Conservation (phyloP, 2,797 vertebrate genomes). For the Anguilla anguilla region DNA sequence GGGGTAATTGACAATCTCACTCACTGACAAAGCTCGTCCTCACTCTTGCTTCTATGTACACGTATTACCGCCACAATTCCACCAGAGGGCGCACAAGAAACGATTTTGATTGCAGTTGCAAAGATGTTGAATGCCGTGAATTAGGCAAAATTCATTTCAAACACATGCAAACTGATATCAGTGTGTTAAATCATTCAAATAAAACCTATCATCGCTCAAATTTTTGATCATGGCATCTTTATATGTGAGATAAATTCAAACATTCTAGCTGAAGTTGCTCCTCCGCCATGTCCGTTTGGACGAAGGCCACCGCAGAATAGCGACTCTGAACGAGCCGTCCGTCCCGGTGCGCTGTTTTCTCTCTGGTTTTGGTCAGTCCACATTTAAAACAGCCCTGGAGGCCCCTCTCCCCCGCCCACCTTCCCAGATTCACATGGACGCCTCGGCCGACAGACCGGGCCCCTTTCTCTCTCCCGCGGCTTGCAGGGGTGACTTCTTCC, state of each 20-base stretch:
- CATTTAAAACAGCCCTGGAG: slow-evolving; percentile 2
- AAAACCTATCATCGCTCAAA: background rate
- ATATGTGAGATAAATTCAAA: background rate
- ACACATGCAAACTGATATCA: background rate
- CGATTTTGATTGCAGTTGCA: too few relatives aligned
- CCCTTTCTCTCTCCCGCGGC: background rate
- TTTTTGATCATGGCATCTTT: background rate
- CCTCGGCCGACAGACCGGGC: background rate
- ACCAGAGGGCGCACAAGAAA: slow-evolving; percentile 53
- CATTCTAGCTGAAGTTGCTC: background rate
- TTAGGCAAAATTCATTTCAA: background rate
- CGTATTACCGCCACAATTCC: slow-evolving; percentile 30
- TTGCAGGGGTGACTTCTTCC: background rate
- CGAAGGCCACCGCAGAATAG: background rate
- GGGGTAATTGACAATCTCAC: slow-evolving; percentile 45
- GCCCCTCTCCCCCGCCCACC: background rate
- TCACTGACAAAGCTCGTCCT: slow-evolving; percentile 45
- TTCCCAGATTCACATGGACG: background rate
- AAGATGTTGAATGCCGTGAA: too few relatives aligned
- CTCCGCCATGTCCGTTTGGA: background rate
- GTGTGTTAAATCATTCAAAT: background rate
- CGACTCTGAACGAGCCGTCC: background rate
- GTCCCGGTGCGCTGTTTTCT: background rate
- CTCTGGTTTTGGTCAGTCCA: background rate
- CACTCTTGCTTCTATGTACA: slow-evolving; percentile 5